A percentile compares a stretch with the other conserved stretches of the same genome.
Evolutionary conservation across 2,888 invertebrate species (phyloP).

Genomic region (Margaritifera margaritifera): DNA sequence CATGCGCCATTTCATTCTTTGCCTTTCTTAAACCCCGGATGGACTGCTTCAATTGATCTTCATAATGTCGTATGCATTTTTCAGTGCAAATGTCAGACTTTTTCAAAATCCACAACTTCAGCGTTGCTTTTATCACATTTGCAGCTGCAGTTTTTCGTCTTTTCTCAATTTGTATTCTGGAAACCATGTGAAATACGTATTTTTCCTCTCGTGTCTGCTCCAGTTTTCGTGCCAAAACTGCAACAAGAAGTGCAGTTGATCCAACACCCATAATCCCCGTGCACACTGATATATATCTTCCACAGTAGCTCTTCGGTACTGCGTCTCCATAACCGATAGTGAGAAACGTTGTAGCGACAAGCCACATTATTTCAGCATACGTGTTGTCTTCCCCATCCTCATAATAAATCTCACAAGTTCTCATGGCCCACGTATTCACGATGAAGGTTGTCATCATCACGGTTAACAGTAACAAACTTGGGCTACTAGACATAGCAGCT

Average conservation of each 20-base stretch:
- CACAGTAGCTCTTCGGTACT: constrained; percentile 60
- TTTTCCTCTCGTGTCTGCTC: constrained; percentile 57
- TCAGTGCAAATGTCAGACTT: constrained; percentile 26
- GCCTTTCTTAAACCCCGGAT: constrained; percentile 47
- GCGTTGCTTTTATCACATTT: constrained; percentile 53
- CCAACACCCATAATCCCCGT: constrained; percentile 60
- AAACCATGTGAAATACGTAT: constrained; percentile 62
- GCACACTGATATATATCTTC: constrained; percentile 58
- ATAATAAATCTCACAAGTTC: constrained; percentile 64
- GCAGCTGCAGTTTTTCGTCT: constrained; percentile 54
- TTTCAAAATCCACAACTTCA: constrained; percentile 43
- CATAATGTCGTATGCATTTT: constrained; percentile 27
- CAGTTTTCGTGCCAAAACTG: constrained; percentile 56
- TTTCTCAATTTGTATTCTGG: constrained; percentile 55
- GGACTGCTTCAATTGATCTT: constrained; percentile 42
- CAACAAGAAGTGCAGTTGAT: constrained; percentile 60
- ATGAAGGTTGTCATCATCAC: constrained; percentile 57
- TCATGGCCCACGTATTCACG: constrained; percentile 62
- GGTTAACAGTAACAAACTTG: constrained; percentile 45
- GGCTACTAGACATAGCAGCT: constrained; percentile 56
- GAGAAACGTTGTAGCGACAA: constrained; percentile 61
- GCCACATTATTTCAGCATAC: constrained; percentile 60
- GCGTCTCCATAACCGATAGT: constrained; percentile 63
- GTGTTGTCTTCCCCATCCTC: constrained; percentile 40
- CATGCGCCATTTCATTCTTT: constrained; percentile 43